phyloP scores from a whole-genome alignment of 2,888 invertebrate genomes.

The Himalopsyche tibetana region DNA sequence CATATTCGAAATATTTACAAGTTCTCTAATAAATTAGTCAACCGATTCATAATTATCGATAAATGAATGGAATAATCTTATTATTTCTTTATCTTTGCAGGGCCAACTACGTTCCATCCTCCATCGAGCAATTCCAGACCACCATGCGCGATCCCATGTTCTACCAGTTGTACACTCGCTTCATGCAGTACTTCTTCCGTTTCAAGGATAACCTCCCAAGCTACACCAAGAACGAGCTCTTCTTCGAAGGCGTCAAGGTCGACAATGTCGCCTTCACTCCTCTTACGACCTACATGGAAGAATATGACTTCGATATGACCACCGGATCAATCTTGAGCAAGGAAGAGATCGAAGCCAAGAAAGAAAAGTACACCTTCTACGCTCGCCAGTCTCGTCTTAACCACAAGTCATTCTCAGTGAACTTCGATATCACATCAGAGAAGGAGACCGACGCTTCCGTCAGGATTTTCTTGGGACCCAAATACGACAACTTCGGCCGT shows the following conservation, averaged over 20 bases:
- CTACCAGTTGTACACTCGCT: conserved; percentile 82
- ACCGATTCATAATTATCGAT: no score
- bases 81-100: conserved; percentile 66
- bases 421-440: conserved; percentile 79
- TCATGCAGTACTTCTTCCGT: conserved; percentile 76
- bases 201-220: conserved; percentile 79
- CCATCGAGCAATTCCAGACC: conserved; percentile 80
- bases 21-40: no score
- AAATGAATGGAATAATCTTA: neutral
- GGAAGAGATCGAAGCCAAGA: conserved; percentile 70
- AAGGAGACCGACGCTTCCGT: conserved; percentile 78
- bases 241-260: conserved; percentile 79
- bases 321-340: conserved; percentile 73
- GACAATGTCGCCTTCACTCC: conserved; percentile 79
- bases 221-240: conserved; percentile 80
- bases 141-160: conserved; percentile 85
- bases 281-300: conserved; percentile 81
- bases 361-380: conserved; percentile 73
- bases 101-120: conserved; percentile 75
- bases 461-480: conserved; percentile 83
- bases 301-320: conserved; percentile 79
- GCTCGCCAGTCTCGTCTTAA: conserved; percentile 84
- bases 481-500: conserved; percentile 79
- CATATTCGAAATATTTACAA: no score
- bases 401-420: conserved; percentile 82